Percentiles rank a stretch among this genome's conserved stretches.
Conservation (phyloP, 2,888 invertebrate genomes). For the Loripinus fragilis region DNA sequence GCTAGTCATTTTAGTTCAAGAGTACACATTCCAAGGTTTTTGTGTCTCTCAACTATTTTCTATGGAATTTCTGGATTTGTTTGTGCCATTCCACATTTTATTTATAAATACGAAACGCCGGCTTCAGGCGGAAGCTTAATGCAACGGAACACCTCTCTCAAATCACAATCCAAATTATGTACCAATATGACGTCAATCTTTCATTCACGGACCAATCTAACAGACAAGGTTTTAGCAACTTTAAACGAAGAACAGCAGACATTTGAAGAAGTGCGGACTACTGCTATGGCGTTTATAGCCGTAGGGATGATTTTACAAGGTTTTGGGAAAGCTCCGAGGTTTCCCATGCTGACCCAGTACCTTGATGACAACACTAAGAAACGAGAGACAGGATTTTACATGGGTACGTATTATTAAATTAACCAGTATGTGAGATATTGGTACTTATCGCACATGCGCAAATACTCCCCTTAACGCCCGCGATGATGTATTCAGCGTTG, state of each 20-base stretch:
- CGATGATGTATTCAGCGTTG: too few relatives aligned
- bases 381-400: conserved; percentile 55
- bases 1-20: conserved; percentile 52
- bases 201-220: not conserved
- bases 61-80: conserved; percentile 62
- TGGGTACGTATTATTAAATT: conserved; percentile 47
- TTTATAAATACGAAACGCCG: not conserved
- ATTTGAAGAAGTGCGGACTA: conserved; percentile 2
- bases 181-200: not conserved
- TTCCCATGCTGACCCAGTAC: conserved; percentile 54
- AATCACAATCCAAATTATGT: not conserved
- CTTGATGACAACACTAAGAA: conserved; percentile 60
- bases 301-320: conserved; percentile 65
- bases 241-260: conserved; percentile 19
- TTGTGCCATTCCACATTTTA: conserved; percentile 61
- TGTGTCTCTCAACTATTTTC: conserved; percentile 48
- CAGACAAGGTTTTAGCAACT: not conserved
- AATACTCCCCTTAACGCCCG: too few relatives aligned
- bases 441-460: too few relatives aligned
- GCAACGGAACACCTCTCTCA: not conserved
- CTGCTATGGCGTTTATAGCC: conserved; percentile 53
- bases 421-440: too few relatives aligned
- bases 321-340: conserved; percentile 58
- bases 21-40: conserved; percentile 56
- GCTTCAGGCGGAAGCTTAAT: not conserved